Conservation (phyloP, 2,797 vertebrate species). For the Sebastes iracundus region DNA sequence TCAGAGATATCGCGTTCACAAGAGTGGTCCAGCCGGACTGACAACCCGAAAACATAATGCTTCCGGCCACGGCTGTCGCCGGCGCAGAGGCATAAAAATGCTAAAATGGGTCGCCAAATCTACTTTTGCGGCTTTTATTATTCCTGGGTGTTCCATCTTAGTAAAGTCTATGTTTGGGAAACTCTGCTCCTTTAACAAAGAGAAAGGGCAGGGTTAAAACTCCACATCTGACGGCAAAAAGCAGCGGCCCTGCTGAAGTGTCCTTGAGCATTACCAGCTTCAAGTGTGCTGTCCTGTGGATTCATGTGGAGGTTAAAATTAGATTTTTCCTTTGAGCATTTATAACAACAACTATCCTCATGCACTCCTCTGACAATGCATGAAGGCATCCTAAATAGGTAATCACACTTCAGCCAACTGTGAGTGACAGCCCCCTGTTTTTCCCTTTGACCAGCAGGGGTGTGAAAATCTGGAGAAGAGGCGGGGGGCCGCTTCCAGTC, state of each 20-base stretch:
- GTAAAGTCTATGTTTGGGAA: neutral
- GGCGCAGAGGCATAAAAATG: neutral
- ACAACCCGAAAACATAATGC: too few species aligned
- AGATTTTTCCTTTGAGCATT: neutral
- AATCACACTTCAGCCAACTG: slow-evolving; percentile 1
- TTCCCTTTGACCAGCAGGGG: slow-evolving; percentile 19
- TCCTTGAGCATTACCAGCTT: neutral
- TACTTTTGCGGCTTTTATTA: neutral
- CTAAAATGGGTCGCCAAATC: neutral
- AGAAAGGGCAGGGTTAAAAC: neutral
- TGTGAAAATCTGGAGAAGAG: slow-evolving; percentile 26
- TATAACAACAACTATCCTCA: neutral
- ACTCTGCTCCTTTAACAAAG: neutral
- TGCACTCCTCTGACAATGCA: neutral
- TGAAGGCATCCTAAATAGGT: slow-evolving; percentile 16
- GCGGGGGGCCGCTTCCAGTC: slow-evolving; percentile 6
- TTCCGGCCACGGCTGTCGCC: too few species aligned
- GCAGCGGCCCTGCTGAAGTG: neutral
- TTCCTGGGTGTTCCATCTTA: neutral
- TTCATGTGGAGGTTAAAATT: neutral
- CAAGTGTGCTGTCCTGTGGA: neutral
- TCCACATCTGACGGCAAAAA: neutral
- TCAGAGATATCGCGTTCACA: too few species aligned
- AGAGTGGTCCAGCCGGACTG: too few species aligned
- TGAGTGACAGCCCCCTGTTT: slow-evolving; percentile 8